Base-by-base conservation (phyloP, 2,888 invertebrate genomes). In the Tipula vernalis region DNA sequence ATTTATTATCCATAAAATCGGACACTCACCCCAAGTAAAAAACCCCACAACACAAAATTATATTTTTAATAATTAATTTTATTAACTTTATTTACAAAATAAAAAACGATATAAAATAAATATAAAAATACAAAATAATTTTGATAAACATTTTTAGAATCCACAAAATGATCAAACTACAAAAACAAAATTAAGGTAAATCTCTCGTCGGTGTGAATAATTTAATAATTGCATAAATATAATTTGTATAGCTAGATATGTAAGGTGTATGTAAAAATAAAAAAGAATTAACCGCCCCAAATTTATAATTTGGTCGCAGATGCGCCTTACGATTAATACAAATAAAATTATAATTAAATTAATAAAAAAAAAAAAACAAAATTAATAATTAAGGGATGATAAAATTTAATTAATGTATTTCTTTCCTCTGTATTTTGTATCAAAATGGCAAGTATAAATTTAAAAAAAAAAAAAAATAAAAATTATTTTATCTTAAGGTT, bases 401-500 rank as follows among this genome's bases (percentile, higher is more conserved):
- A 71, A 71, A 71, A 71, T 28, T 71, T 71, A 57, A 15, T 57
- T 57, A 57, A 57, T 15, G 15, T 57, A 28, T 71, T 71, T 71
- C 10, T 71, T 28, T 28, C 10, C 6, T 8, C 71, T 71, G 18
- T 71, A 71, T 71, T 71, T 71, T 71, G 18, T 71, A 71, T 71
- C 71, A 71, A 71, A 84, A 84, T 84, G 84, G 84, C 84, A 84
- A 84, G 84, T 84, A 84, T 84, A 84, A 39, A 18, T 86, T 28
- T 28, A 28, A 28, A 28, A 28, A 0, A 28, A 28, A 28, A 28
- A 28, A 28, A 28, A 28, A 15, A 41, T 57, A 83, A 44, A 18
- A 41, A 71, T 71, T 85, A 41, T 71, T 36, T 89, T 89, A 91
- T 88, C 89, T 89, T 88, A 91, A 90, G 85, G 89, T 88, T 88